phyloP scores from a whole-genome alignment of 2,888 invertebrate species.

The Chrysolina haemoptera region DNA sequence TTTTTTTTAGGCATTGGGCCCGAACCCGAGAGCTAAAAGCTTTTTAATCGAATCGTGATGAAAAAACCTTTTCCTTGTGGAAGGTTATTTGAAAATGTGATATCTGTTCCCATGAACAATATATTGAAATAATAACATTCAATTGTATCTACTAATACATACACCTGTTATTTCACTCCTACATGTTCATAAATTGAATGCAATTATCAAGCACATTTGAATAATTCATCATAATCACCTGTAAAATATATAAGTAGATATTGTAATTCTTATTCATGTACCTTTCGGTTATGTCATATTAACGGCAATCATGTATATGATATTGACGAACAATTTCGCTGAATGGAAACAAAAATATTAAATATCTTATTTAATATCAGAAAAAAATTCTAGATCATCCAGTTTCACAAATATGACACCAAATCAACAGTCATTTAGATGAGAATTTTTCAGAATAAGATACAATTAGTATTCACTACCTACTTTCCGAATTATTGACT shows the following conservation, averaged over 20 bases:
- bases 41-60: too few relatives aligned
- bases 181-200: background rate
- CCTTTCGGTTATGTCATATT: constrained; percentile 3
- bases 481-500: too few relatives aligned
- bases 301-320: background rate
- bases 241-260: background rate
- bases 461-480: too few relatives aligned
- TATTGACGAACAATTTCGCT: background rate
- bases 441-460: too few relatives aligned
- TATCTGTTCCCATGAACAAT: background rate
- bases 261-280: background rate
- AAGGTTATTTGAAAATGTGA: background rate
- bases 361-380: too few relatives aligned
- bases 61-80: too few relatives aligned
- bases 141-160: background rate
- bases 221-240: constrained; percentile 1
- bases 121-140: background rate
- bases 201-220: background rate
- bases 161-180: background rate
- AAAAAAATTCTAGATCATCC: too few relatives aligned
- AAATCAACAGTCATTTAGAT: too few relatives aligned
- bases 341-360: background rate
- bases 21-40: too few relatives aligned
- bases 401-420: too few relatives aligned
- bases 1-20: too few relatives aligned